Base-by-base conservation (phyloP, 64 coral and sea anemone genomes). In the Actinia tenebrosa region DNA sequence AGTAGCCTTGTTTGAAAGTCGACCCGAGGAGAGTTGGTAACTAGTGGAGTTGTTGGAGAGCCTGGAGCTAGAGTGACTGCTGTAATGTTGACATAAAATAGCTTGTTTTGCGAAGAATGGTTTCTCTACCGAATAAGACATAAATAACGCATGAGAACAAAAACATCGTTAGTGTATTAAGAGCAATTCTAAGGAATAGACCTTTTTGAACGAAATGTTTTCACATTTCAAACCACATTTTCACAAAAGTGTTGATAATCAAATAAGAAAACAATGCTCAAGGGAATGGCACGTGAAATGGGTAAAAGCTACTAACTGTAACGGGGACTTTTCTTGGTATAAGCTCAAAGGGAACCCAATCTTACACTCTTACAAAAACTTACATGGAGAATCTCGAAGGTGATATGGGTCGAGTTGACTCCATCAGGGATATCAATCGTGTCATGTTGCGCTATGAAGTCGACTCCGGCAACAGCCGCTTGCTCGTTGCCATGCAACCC, bases 71-170 rank as follows among this genome's bases (percentile, higher is more conserved):
- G 94, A 22, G 78, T 50, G 8, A 95, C 97, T 4, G 86, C 56
- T 13, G 93, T 95, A 37, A 99, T 79, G 79, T 95, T 99, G 53
- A 99, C 93, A 72, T 79, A 89, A 61, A 99, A 99, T 22, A 99
- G 83, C 42, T 93, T 90, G 53, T 86, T 99, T 19, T 89, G 82
- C 4, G 84, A 71, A 83, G 93, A 87, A 82, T 53, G 80, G 16
- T 45, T 53, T 85, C n/a, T n/a, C 56, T 56, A 63, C 19, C 44
- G 42, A 75, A 42, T n/a, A 14, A 75, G 42, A 75, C 19, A 69
- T 69, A 14, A 43, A 66, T 22, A 20, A 11, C 15, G 56, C 56
- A 16, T 58, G 56, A 58, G 56, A 14, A 13, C 56, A 58, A 11
- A 5, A 58, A 7, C 2, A 58, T 11, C 47, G 47, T 50, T 50